Evolutionary conservation across 2,888 invertebrate genomes (phyloP).

Genomic region (Athalia circularis): DNA sequence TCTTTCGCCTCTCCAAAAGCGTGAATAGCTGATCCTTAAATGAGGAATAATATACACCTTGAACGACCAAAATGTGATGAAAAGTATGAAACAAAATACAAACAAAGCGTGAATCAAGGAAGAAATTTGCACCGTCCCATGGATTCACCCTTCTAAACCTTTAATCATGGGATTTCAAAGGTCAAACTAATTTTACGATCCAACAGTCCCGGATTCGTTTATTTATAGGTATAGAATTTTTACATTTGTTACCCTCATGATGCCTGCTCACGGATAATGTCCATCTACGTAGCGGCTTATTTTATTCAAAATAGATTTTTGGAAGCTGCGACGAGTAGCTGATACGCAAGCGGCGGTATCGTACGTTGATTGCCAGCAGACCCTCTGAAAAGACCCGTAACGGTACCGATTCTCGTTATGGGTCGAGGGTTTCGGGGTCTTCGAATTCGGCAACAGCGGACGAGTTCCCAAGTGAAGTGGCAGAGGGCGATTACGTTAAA

Average conservation of each 20-base stretch:
- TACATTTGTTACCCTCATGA: neutral
- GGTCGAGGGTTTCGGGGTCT: slow-evolving; percentile 22
- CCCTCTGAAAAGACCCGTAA: too few species aligned
- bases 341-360: too few species aligned
- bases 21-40: neutral
- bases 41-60: neutral
- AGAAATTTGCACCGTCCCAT: neutral
- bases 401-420: slow-evolving; percentile 19
- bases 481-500: slow-evolving; percentile 21
- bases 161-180: slow-evolving; percentile 39
- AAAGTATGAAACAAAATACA: neutral
- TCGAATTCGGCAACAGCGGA: neutral
- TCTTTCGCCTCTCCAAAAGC: neutral
- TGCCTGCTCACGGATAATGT: neutral
- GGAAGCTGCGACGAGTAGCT: too few species aligned
- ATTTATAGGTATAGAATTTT: neutral
- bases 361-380: too few species aligned
- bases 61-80: neutral
- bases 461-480: neutral
- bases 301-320: too few species aligned
- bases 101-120: neutral
- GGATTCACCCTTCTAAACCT: slow-evolving; percentile 31
- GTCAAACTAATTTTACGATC: slow-evolving; percentile 39
- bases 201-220: slow-evolving; percentile 5
- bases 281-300: too few species aligned